Base-by-base conservation (phyloP, 2,888 invertebrate species). In the Sphaeridia pumilis region DNA sequence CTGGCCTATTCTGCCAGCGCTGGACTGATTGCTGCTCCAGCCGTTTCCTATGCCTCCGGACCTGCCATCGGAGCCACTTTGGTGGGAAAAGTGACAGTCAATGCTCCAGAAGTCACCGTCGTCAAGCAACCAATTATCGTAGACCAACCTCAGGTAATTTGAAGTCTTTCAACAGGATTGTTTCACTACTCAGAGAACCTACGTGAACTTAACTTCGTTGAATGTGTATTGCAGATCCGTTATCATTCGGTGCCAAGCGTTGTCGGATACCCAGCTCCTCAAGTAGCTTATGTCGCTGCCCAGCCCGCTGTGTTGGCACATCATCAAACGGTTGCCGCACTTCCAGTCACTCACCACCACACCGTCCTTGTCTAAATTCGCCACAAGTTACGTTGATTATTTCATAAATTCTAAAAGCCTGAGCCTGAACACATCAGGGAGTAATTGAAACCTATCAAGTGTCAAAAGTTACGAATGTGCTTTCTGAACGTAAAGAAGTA, bases 61-160 rank as follows among this genome's bases (percentile, higher is more conserved):
- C 66, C 67, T 46, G 59, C 61, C 41, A 52, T 66, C 43, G 63
- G 66, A 27, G 64, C 67, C n/a, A 64, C 67, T 24, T 65, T 69
- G 22, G 48, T 69, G 24, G 67, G 68, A 45, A 65, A 60, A 55
- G 67, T 68, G n/a, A 60, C 66, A 25, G 57, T 66, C 46, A 66
- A 64, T 34, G 65, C 69, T 12, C 60, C 69, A n/a, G 67, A 69
- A 58, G 66, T 67, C 20, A 67, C 62, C 26, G 64, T 69, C 27
- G 67, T 69, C 49, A 67, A 65, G 53, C 69, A 69, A 61, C 69
- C 66, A 22, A 64, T 67, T 57, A 65, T 67, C 31, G 63, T 69
- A 46, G 65, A 67, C 42, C 67, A 69, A 57, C 67, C 67, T 38
- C 68, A 68, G 49, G 63, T 65, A 54, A 60, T 7, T 7, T 14